Base-by-base conservation (phyloP, 2,888 invertebrate species). In the Eristalis intricaria region DNA sequence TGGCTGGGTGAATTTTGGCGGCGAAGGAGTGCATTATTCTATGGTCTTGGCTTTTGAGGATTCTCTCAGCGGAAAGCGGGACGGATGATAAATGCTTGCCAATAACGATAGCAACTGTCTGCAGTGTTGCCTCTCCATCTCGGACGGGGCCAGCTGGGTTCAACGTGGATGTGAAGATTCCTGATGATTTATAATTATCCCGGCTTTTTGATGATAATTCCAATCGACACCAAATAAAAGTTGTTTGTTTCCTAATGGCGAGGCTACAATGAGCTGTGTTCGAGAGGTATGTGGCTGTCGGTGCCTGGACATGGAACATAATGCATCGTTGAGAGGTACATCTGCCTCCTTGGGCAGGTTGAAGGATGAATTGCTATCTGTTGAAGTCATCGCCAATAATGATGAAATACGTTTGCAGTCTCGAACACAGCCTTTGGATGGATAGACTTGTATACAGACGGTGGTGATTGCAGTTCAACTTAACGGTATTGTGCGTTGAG, bases 181-280 rank as follows among this genome's bases (percentile, higher is more conserved):
- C 66, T 26, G 74, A 84, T 89, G 89, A 89, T 89, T 89, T 89
- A 88, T 88, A 89, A 89, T 89, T 89, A 88, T 84, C 82, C 77
- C 77, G 77, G 66, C 75, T 78, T 82, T 81, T 84, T 84, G 89
- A 88, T 89, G 89, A 89, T 89, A 88, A 84, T 82, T 89, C 84
- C 88, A 81, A 89, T 89, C 84, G 88, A 84, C 89, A 89, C 87
- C 80, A 79, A 80, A 84, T 87, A 86, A 86, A 86, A 86, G 82
- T 83, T 83, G 77, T 70, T 82, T 85, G 68, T 85, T 77, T 78
- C 80, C 63, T 81, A 86, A 86, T 86, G 82, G 77, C 5, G 23
- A 78, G 77, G 73, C 77, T 63, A 85, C 85, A 78, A 76, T 70
- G 65, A 22, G 40, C 74, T 74, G 73, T 77, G 77, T 74, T 77